Conservation (phyloP, 2,888 invertebrate species). For the Drosophila paramelanica region DNA sequence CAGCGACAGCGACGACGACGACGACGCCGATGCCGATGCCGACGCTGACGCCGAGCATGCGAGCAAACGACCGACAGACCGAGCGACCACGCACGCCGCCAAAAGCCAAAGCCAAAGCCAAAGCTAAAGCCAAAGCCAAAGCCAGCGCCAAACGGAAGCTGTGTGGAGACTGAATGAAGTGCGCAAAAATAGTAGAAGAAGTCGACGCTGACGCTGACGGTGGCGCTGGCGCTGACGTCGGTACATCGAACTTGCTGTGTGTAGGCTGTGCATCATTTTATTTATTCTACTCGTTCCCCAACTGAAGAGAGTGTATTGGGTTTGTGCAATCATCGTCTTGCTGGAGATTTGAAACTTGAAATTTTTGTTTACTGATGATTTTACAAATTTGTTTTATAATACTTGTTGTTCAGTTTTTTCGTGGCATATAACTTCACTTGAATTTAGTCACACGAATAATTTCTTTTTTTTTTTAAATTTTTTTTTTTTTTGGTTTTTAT, state of each 20-base stretch:
- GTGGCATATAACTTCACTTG: background rate
- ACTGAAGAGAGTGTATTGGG: too few species aligned
- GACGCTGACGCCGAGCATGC: slow-evolving; percentile 14
- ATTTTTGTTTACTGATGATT: too few species aligned
- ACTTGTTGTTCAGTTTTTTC: too few species aligned
- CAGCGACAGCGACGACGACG: slow-evolving; percentile 14
- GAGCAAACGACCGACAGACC: slow-evolving; percentile 23
- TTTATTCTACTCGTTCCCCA: background rate
- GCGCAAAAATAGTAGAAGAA: slow-evolving; percentile 64
- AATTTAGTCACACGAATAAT: too few species aligned
- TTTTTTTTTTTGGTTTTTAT: slow-evolving; percentile 5
- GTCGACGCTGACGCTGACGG: slow-evolving; percentile 8
- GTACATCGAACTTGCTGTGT: slow-evolving; percentile 3
- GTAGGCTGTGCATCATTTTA: slow-evolving; percentile 36
- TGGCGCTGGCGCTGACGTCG: slow-evolving; percentile 4
- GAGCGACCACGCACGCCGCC: slow-evolving; percentile 53
- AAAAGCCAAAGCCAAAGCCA: slow-evolving; percentile 26
- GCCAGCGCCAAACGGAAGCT: slow-evolving; percentile 67
- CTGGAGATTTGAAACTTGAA: too few species aligned
- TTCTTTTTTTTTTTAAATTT: background rate
- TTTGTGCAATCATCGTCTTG: too few species aligned
- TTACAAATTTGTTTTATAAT: too few species aligned
- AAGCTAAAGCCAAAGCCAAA: slow-evolving; percentile 27
- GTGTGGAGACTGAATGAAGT: slow-evolving; percentile 66
- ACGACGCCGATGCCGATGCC: slow-evolving; percentile 14